A percentile compares a stretch with the other conserved stretches of the same genome.
Conservation (phyloP, 92 coral and sea anemone genomes). For the Siderastrea siderea region DNA sequence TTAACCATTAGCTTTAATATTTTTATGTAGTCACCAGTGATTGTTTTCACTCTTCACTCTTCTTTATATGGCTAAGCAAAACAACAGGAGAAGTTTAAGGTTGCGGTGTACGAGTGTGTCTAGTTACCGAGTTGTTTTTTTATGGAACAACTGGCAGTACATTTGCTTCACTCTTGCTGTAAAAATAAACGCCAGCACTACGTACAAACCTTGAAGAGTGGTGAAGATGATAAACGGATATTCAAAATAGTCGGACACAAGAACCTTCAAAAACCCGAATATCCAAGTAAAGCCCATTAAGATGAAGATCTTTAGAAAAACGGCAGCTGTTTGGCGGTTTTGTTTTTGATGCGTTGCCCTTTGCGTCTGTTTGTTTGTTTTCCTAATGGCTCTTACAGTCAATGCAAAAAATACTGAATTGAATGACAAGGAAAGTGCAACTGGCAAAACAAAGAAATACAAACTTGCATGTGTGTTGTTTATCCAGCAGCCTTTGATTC, state of each 20-base stretch:
- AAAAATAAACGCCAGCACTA: constrained; percentile 65
- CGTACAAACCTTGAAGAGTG: constrained; percentile 56
- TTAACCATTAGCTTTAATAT: neutral
- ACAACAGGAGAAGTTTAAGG: neutral
- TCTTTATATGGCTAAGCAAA: neutral
- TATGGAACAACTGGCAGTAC: constrained; percentile 5
- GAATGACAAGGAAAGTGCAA: constrained; percentile 48
- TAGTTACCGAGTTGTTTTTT: neutral
- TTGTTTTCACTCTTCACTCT: neutral
- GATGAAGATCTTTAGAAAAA: constrained; percentile 69
- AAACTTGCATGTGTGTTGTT: constrained; percentile 53
- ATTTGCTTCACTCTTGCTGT: constrained; percentile 40
- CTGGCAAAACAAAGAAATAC: constrained; percentile 58
- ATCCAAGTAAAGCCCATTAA: constrained; percentile 86
- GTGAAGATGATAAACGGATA: constrained; percentile 60
- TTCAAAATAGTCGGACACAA: constrained; percentile 38
- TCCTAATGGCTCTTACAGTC: constrained; percentile 55
- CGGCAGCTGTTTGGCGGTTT: constrained; percentile 18
- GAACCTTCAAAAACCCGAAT: constrained; percentile 55
- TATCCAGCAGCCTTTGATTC: constrained; percentile 73
- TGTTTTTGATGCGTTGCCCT: constrained; percentile 11
- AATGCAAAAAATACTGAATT: constrained; percentile 70
- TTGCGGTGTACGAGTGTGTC: neutral
- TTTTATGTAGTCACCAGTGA: neutral
- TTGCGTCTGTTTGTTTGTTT: constrained; percentile 36